phyloP scores from a whole-genome alignment of 2,888 invertebrate species.

The Reticulitermes lucifugus region DNA sequence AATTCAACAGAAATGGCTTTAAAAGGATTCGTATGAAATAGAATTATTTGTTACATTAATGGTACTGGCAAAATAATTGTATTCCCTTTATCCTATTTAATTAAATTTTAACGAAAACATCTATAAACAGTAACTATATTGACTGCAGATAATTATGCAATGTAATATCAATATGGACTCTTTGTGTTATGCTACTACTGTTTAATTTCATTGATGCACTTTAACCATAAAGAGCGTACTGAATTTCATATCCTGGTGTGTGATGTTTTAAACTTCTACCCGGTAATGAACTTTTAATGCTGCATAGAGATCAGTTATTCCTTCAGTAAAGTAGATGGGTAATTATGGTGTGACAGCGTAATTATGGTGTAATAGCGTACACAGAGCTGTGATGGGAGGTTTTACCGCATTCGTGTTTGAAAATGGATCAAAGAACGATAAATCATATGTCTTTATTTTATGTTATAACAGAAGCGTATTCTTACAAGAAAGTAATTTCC shows the following conservation, averaged over 20 bases:
- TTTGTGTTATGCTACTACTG: neutral
- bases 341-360: neutral
- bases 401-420: no score
- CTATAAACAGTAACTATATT: neutral
- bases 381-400: no score
- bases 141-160: neutral
- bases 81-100: neutral
- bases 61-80: neutral
- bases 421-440: no score
- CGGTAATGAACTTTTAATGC: neutral
- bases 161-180: neutral
- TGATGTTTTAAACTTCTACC: constrained; percentile 15
- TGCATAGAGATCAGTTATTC: neutral
- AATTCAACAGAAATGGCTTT: no score
- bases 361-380: neutral
- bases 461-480: no score
- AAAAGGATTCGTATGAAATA: neutral
- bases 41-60: constrained; percentile 2
- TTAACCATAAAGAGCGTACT: neutral
- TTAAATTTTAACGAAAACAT: neutral
- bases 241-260: neutral
- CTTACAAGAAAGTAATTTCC: no score
- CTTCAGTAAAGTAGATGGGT: neutral
- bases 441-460: no score
- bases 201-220: neutral